Evolutionary conservation across 1,140 invertebrate genomes (phyloP).

Genomic region (Ctenoplectra terminalis): DNA sequence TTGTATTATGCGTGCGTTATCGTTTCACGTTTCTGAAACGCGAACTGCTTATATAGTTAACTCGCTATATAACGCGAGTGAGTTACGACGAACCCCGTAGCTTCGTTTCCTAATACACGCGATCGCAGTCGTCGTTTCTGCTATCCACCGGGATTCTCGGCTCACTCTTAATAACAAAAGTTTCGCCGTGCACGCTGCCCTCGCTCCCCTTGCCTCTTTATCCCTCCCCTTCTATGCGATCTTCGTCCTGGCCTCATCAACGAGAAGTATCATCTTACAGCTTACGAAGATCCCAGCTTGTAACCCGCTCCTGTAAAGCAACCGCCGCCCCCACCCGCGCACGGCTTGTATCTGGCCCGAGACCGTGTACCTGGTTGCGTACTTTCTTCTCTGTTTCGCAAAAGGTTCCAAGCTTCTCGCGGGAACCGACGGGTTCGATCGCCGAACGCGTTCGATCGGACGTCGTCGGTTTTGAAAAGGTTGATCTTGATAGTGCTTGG

Average conservation of each 20-base stretch:
- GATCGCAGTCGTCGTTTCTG: conserved; percentile 45
- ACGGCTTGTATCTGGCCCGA: conserved; percentile 13
- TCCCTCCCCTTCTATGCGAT: conserved; percentile 16
- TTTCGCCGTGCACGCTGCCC: conserved; percentile 49
- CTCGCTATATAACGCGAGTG: conserved; percentile 33
- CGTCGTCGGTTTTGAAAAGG: conserved; percentile 20
- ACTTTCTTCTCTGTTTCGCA: conserved; percentile 51
- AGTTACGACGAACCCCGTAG: conserved; percentile 49
- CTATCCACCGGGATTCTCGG: conserved; percentile 52
- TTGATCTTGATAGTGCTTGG: not conserved
- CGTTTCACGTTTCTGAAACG: conserved; percentile 63
- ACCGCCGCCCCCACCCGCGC: conserved; percentile 50
- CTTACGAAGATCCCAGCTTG: conserved; percentile 69
- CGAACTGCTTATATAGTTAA: conserved; percentile 57
- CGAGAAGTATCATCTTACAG: conserved; percentile 72
- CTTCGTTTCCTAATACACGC: conserved; percentile 66
- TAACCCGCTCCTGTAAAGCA: conserved; percentile 66
- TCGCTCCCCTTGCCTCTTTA: too few species aligned
- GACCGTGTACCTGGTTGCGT: not conserved
- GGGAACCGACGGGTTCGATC: not conserved
- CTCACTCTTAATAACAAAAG: conserved; percentile 69
- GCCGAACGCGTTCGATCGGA: not conserved
- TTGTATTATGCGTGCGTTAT: conserved; percentile 56
- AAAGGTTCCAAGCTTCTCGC: conserved; percentile 35
- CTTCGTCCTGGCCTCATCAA: conserved; percentile 59